Evolutionary conservation across 2,888 invertebrate species (phyloP), one percentile per base, ranked within the genome.

Genomic region (Pegoplata infirma): DNA sequence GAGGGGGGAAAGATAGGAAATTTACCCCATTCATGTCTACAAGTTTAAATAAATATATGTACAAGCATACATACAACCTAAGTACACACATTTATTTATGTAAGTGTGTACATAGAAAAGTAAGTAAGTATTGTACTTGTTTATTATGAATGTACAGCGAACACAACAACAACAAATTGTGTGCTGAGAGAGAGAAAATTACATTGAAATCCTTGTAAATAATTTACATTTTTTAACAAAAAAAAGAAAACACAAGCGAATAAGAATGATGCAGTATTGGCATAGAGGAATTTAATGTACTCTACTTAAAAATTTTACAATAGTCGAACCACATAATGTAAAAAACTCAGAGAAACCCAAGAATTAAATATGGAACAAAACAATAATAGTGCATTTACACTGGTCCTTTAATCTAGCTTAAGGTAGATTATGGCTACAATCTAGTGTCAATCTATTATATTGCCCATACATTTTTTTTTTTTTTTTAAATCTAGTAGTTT

Each of bases 201-300:
- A 75, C 68, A 68, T 67, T 75, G 68, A 73, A 68, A 82, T 81
- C 81, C 83, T 83, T 83, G 83, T 80, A 82, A 83, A 83, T 84
- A 81, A 84, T 83, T 82, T 81, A 81, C 74, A 82, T 82, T 81
- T 82, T 75, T 82, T 76, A 32, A 47, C 12, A 46, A 49, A 63
- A 55, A 25, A 21, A 55, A 46, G 69, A 16, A 51, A 59, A 7
- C 21, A 25, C 17, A 56, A 64, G 55, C 66, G 68, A 53, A 47
- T 56, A 47, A 53, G 46, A 71, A 44, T 53, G 51, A 40, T 44
- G 49, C 40, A 59, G 28, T 61, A 14, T 6, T 3, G 59, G 40
- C 44, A 10, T 17, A 51, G 19, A 2, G 49, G 58, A 68, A 46
- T 28, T 14, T 7, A 25, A 44, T 19, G 40, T 25, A 53, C 64